Base-by-base conservation (phyloP, 1,140 invertebrate genomes). In the Drosophila neocordata region DNA sequence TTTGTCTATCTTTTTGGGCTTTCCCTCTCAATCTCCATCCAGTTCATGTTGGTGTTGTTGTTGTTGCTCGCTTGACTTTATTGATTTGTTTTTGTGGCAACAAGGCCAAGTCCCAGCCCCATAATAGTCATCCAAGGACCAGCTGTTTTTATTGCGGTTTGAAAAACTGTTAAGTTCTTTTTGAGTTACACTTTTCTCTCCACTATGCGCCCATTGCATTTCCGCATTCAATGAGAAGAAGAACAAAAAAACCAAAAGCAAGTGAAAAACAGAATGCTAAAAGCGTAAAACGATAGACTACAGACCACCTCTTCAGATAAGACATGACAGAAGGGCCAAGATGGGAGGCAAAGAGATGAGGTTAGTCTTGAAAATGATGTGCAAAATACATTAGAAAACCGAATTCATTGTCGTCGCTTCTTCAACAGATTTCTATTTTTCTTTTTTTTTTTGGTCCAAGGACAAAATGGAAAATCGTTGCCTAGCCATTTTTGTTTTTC, bases 321-420 rank as follows among this genome's bases (percentile, higher is more conserved):
- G 27, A 31, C 27, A 31, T 31, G 27, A 31, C 27, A 6, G 5
- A 5, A 31, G 27, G 27, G 7, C 4, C 1, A 31, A 6, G 27
- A 6, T 3, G 27, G 27, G 27, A 6, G 27, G 27, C 7, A 31
- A 37, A 12, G 22, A 7, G 27, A 31, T 31, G 27, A 31, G 27
- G 2, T 31, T 31, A 44, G 13, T 44, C 41, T 48, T 37, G 56
- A 51, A 59, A 65, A 59, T 75, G 56, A 59, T 66, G 59, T 63
- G 69, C 69, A 62, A 75, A 75, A 70, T 70, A 71, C 63, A 75
- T 75, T 75, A 66, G 62, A 65, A 75, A 75, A 58, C 35, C 35
- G 64, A 71, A 67, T 74, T 61, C 48, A 64, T 58, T 37, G 67
- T 58, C 53, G 67, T 11, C 31, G 15, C 24, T 13, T 31, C 13